Conservation (phyloP, 2,113 vertebrate species). For the Leucopternis melanops region DNA sequence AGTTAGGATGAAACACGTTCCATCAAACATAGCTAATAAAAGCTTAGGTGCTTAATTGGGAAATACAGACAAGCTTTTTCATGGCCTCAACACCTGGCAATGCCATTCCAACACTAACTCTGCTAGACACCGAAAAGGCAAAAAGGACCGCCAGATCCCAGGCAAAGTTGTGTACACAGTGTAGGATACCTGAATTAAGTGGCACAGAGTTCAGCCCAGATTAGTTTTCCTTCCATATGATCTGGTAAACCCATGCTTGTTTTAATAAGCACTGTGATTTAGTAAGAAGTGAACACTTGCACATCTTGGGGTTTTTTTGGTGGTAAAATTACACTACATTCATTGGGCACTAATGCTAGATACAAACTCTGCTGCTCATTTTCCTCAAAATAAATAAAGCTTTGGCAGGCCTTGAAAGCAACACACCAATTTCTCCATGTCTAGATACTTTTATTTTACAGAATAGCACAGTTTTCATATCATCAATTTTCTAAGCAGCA, state of each 20-base stretch:
- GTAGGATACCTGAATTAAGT: background rate
- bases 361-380: background rate
- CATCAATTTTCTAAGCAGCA: background rate
- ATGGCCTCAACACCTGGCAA: background rate
- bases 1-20: background rate
- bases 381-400: background rate
- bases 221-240: background rate
- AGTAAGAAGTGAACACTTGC: background rate
- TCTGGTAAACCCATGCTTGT: background rate
- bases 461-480: background rate
- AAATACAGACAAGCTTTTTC: background rate
- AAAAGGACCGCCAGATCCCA: background rate
- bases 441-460: background rate
- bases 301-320: background rate
- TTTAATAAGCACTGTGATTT: background rate
- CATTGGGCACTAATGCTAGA: background rate
- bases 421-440: background rate
- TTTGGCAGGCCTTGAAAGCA: background rate
- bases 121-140: background rate
- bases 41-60: background rate
- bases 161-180: accelerated
- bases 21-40: background rate
- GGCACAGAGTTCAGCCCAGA: background rate
- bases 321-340: background rate
- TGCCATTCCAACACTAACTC: background rate